phyloP scores from a whole-genome alignment of 1,140 invertebrate species.

The Hycleus cichorii region DNA sequence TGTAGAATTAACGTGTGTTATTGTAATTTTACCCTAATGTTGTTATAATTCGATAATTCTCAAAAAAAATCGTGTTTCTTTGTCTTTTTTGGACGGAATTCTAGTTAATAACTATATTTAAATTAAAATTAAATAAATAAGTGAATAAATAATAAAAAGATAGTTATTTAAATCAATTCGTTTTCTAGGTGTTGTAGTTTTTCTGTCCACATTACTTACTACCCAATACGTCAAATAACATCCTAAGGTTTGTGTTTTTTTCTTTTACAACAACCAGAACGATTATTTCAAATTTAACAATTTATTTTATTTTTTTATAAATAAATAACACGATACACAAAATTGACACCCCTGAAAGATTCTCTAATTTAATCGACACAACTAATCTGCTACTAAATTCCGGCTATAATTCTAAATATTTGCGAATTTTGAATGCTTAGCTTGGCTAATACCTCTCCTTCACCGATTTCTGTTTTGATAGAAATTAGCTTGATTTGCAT shows the following conservation, averaged over 20 bases:
- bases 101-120: slow-evolving; percentile 1
- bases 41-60: slow-evolving; percentile 15
- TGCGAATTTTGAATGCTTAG: no score
- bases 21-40: slow-evolving; percentile 10
- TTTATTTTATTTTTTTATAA: neutral
- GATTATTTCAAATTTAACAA: neutral
- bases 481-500: no score
- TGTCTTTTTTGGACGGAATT: neutral
- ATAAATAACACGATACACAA: no score
- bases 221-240: slow-evolving; percentile 19
- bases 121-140: slow-evolving; percentile 13
- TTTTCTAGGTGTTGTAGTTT: slow-evolving; percentile 30
- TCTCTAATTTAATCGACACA: no score
- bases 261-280: neutral
- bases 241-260: slow-evolving; percentile 25
- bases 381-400: no score
- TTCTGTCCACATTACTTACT: slow-evolving; percentile 30
- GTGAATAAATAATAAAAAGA: slow-evolving; percentile 17
- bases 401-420: no score
- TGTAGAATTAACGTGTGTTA: slow-evolving; percentile 2
- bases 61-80: slow-evolving; percentile 19
- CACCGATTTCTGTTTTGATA: no score
- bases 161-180: slow-evolving; percentile 25
- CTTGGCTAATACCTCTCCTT: no score
- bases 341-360: no score